Evolutionary conservation across 2,888 invertebrate species (phyloP).

Genomic region (Apamea epomidion): DNA sequence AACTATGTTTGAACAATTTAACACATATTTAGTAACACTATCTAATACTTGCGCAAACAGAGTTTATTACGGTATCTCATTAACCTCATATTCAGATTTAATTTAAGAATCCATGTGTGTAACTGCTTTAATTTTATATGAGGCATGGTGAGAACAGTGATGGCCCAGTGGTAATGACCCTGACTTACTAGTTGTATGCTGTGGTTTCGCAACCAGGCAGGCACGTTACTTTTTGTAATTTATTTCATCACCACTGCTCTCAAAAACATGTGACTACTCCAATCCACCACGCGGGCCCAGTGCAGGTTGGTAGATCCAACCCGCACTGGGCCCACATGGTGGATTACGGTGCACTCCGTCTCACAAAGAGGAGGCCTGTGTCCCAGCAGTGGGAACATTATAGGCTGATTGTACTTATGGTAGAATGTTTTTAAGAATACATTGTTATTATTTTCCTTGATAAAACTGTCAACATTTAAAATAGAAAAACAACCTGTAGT

Average conservation of each 20-base stretch:
- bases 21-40: constrained; percentile 50
- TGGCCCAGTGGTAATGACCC: neutral
- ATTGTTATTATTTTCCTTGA: constrained; percentile 5
- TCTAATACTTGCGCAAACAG: constrained; percentile 50
- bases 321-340: neutral
- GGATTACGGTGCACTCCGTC: neutral
- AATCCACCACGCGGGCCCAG: too few species aligned
- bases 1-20: constrained; percentile 56
- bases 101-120: constrained; percentile 40
- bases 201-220: neutral
- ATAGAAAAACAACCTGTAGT: constrained; percentile 16
- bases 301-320: neutral
- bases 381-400: neutral
- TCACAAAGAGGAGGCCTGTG: neutral
- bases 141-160: neutral
- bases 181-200: too few species aligned
- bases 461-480: constrained; percentile 3
- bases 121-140: constrained; percentile 18
- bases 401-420: neutral
- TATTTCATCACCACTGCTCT: neutral
- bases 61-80: constrained; percentile 51
- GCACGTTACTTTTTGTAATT: neutral
- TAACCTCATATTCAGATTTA: constrained; percentile 59
- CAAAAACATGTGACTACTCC: neutral
- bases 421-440: neutral